These are phyloP conservation scores for Rhinolophus ferrumequinum DNA, from an alignment of 2,113 vertebrate genomes.

Conservation along the genomic window DNA sequence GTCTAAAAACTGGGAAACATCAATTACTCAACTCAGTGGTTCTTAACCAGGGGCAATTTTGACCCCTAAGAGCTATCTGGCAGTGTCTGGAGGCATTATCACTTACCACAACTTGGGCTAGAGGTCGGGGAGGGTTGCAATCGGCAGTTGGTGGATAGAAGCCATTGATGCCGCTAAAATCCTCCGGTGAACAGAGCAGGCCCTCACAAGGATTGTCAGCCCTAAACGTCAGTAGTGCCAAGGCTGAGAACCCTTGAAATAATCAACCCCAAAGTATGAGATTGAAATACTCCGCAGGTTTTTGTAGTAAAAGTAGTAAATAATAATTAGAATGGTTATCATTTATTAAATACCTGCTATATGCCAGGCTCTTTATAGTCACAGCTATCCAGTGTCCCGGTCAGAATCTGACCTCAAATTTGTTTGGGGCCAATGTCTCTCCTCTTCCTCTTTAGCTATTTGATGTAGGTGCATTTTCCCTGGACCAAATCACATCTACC, in stretches of 20 bases:
- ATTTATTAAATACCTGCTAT: neutral
- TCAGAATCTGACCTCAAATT: neutral
- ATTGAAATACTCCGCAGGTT: neutral
- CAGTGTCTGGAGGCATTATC: neutral
- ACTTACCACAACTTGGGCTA: neutral
- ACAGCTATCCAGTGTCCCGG: neutral
- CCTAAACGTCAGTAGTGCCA: neutral
- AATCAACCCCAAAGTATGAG: neutral
- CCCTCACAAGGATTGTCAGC: neutral
- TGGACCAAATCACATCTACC: neutral
- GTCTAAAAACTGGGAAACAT: neutral
- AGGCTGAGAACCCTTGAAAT: neutral
- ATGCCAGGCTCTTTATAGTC: neutral
- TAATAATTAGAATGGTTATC: neutral
- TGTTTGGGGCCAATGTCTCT: neutral
- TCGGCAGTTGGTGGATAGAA: neutral
- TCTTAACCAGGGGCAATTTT: neutral
- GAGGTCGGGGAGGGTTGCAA: neutral
- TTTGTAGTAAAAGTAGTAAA: neutral
- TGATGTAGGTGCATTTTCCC: neutral
- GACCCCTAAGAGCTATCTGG: neutral
- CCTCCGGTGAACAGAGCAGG: neutral
- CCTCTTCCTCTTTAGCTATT: neutral
- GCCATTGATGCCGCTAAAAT: neutral
- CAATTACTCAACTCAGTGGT: neutral